These are phyloP conservation scores for Resseliella maxima DNA, from an alignment of 2,888 invertebrate species.

Conservation along the genomic window DNA sequence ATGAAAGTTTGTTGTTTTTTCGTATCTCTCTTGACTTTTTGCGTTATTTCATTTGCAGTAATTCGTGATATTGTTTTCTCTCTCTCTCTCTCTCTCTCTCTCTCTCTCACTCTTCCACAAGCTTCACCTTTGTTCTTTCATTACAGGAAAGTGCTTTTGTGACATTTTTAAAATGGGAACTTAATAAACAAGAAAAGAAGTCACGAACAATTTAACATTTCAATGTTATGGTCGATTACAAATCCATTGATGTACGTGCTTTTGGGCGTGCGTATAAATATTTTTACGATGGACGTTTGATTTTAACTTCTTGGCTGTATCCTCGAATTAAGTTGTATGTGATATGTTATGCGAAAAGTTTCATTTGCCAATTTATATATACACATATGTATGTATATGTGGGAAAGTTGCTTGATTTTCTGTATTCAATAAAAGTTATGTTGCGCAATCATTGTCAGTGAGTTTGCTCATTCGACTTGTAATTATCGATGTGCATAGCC, in stretches of 20 bases:
- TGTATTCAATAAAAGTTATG: conserved; percentile 9
- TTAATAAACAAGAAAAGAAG: conserved; percentile 12
- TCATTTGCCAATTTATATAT: background rate
- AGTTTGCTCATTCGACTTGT: background rate
- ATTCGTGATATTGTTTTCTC: background rate
- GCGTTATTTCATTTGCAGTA: too few species aligned
- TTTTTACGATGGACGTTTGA: conserved; percentile 7
- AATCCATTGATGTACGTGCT: background rate
- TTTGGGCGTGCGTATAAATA: background rate
- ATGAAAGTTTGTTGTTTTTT: background rate
- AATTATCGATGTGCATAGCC: conserved; percentile 25
- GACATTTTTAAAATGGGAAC: conserved; percentile 33
- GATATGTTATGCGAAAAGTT: background rate
- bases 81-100: too few species aligned
- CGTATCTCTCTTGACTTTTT: too few species aligned
- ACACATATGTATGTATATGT: too few species aligned
- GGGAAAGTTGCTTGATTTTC: background rate
- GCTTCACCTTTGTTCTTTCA: conserved; percentile 2
- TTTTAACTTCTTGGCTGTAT: background rate
- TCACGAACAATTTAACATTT: conserved; percentile 48
- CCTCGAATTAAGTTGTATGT: background rate
- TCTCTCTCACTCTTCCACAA: too few species aligned
- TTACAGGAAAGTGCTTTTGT: background rate
- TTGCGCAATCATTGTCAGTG: background rate
- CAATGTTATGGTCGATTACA: conserved; percentile 53